Base-by-base conservation (phyloP, 2,888 invertebrate genomes). In the Hypolimnas misippus region DNA sequence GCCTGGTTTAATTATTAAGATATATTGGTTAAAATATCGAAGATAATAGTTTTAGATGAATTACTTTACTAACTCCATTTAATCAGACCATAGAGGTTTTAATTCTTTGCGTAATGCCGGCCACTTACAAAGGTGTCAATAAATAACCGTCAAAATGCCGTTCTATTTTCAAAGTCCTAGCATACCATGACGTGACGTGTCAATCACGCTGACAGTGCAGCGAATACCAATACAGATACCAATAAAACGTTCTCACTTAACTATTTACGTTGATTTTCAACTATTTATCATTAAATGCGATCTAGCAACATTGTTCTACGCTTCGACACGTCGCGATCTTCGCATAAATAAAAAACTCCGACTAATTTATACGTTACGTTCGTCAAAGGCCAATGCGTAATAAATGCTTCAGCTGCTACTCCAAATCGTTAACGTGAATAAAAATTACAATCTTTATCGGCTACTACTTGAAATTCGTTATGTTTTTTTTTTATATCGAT, bases 281-380 rank as follows among this genome's bases (percentile, higher is more conserved):
- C 49, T 49, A 49, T 21, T 49, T 46, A 46, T 17, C 46, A 46
- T n/a, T 21, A 21, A 46, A 49, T n/a, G 46, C 21, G 12, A 21
- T n/a, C 49, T 1, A 21, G 49, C 49, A 25, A 49, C 49, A 25
- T 25, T 49, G 49, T 49, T n/a, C 17, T 38, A 21, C 44, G 17
- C 8, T 14, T 49, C 8, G n/a, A n/a, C n/a, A 6, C 14, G 49
- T 49, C 25, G 5, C 12, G 46, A 49, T 49, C 25, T 25, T 14
- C 14, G 7, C 25, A 25, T 49, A 21, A 42, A 58, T 42, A 31
- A 17, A 42, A 42, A 52, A 58, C 17, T 19, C 31, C 0, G 19
- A 53, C 40, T 42, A 59, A 59, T 59, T 53, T 52, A 59, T 53
- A 46, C 46, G 53, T 59, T 52, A n/a, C 35, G 35, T 53, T 42